Conservation (phyloP, 1,140 invertebrate species). For the Maconellicoccus hirsutus region DNA sequence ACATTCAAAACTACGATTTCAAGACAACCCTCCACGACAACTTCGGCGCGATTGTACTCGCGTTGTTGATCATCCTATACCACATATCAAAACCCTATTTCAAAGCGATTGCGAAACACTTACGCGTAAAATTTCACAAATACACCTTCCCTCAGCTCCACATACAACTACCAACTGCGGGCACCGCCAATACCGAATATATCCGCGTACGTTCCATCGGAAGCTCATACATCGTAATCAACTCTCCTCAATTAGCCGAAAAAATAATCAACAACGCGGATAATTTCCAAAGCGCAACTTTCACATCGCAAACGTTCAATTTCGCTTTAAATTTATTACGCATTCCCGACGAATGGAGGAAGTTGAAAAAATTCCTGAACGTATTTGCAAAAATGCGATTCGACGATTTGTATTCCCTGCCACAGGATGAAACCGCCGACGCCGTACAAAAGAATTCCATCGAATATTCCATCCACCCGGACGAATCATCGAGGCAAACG, state of each 20-base stretch:
- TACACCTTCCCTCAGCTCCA: background rate
- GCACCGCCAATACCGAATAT: background rate
- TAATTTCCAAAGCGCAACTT: background rate
- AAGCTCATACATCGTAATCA: background rate
- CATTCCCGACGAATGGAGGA: background rate
- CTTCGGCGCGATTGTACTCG: background rate
- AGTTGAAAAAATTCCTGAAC: background rate
- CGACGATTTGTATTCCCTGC: too few species aligned
- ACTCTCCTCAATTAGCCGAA: background rate
- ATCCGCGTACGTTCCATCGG: background rate
- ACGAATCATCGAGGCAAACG: too few species aligned
- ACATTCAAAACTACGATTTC: background rate
- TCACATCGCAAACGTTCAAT: background rate
- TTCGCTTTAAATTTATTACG: background rate
- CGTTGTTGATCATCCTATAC: background rate
- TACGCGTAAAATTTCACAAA: background rate
- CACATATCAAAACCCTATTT: background rate
- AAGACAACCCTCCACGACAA: background rate
- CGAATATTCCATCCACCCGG: too few species aligned
- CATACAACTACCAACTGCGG: background rate
- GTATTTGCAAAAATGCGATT: background rate
- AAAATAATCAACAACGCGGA: background rate
- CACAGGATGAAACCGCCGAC: background rate
- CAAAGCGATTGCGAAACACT: background rate
- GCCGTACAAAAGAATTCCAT: too few species aligned